Conservation (phyloP, 1,140 invertebrate genomes). For the Mylabris phalerata region DNA sequence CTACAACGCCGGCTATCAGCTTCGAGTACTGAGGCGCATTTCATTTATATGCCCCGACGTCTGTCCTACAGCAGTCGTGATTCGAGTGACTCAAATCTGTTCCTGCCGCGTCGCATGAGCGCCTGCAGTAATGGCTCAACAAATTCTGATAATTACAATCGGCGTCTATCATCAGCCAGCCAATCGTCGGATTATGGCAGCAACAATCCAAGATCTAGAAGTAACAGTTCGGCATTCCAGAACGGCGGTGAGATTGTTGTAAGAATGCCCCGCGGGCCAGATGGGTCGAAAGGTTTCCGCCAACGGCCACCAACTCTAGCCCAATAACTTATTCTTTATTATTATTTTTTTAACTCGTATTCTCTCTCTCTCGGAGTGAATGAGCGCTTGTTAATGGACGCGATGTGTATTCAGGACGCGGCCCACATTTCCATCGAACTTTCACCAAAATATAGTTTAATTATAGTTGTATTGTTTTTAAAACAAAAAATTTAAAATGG, state of each 20-base stretch:
- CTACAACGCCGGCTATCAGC: conserved; percentile 53
- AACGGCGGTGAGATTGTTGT: conserved; percentile 58
- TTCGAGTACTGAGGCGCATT: conserved; percentile 50
- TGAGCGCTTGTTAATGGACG: background rate
- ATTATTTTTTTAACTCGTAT: background rate
- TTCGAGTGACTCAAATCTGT: conserved; percentile 50
- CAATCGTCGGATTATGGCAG: conserved; percentile 43
- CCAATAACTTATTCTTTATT: conserved; percentile 2
- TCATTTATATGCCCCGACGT: conserved; percentile 52
- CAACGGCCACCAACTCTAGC: conserved; percentile 23
- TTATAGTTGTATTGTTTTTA: background rate
- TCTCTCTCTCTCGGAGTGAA: conserved; percentile 1
- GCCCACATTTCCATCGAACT: conserved; percentile 5
- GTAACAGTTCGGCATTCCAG: conserved; percentile 48
- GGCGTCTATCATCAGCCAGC: conserved; percentile 49
- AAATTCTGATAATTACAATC: conserved; percentile 39
- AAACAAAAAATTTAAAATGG: background rate
- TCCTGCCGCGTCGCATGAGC: conserved; percentile 50
- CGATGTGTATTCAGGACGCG: background rate
- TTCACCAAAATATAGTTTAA: conserved; percentile 8
- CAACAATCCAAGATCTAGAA: conserved; percentile 43
- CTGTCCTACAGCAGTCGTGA: conserved; percentile 51
- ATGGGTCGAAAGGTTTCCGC: conserved; percentile 73
- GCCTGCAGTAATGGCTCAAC: conserved; percentile 42
- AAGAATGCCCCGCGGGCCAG: conserved; percentile 74